phyloP scores from a whole-genome alignment of 2,113 vertebrate genomes.

The Microtus richardsoni region DNA sequence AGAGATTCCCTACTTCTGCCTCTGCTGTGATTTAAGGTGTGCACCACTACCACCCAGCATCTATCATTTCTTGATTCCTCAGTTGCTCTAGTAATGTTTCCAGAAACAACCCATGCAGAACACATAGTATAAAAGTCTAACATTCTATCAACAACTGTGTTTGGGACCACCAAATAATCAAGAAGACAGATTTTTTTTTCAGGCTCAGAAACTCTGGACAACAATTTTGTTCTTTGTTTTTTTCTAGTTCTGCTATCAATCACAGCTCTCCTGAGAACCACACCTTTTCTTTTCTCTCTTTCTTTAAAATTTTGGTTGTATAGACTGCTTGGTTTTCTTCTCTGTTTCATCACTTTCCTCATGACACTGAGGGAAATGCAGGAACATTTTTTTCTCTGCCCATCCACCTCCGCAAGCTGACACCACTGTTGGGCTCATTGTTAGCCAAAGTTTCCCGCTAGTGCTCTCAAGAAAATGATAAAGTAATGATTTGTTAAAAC shows the following conservation, averaged over 20 bases:
- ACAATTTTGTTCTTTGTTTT: not conserved
- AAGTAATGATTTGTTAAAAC: not conserved
- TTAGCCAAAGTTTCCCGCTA: not conserved
- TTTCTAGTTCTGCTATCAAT: not conserved
- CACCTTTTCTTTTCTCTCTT: not conserved
- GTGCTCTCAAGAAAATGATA: not conserved
- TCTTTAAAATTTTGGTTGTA: not conserved
- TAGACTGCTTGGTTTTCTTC: not conserved
- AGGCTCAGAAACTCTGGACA: not conserved
- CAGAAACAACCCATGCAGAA: not conserved
- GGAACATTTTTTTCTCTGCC: not conserved
- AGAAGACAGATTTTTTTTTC: not conserved
- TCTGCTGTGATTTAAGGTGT: not conserved
- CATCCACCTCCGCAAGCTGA: not conserved
- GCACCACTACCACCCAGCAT: not conserved
- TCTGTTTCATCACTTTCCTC: not conserved
- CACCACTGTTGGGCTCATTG: not conserved
- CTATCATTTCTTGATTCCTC: not conserved
- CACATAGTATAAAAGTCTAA: not conserved
- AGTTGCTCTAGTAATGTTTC: not conserved
- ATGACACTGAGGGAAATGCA: not conserved
- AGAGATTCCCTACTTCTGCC: not conserved
- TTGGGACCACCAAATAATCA: not conserved
- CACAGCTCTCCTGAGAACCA: not conserved
- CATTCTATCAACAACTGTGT: not conserved